Conservation (phyloP, 1,140 invertebrate genomes). For the Popillia japonica region DNA sequence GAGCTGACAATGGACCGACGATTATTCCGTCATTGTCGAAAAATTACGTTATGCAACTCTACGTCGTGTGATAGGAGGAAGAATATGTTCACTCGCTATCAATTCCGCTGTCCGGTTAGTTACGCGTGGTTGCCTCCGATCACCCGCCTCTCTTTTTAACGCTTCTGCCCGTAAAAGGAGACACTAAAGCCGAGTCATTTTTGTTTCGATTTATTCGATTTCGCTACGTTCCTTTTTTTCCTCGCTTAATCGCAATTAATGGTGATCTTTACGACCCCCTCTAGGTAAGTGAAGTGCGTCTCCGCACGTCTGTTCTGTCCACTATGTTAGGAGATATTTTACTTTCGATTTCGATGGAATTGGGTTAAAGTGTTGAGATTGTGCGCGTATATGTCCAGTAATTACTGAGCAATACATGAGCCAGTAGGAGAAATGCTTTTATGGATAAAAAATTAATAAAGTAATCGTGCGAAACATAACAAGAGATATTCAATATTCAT, state of each 20-base stretch:
- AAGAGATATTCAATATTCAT: neutral
- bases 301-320: neutral
- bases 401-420: neutral
- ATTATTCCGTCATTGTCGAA: neutral
- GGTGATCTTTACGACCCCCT: neutral
- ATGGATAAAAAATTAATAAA: neutral
- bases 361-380: neutral
- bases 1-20: neutral
- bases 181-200: neutral
- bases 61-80: neutral
- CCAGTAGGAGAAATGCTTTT: neutral
- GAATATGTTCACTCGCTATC: neutral
- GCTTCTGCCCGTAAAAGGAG: no score
- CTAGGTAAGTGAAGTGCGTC: neutral
- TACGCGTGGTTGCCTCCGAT: no score
- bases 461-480: neutral
- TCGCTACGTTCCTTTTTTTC: neutral
- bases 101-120: neutral
- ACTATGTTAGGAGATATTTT: neutral
- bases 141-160: no score
- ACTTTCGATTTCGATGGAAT: conserved; percentile 18
- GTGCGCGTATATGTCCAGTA: no score
- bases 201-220: neutral
- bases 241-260: neutral
- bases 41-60: neutral